phyloP scores from a whole-genome alignment of 1,140 invertebrate genomes.

The Pissodes strobi region DNA sequence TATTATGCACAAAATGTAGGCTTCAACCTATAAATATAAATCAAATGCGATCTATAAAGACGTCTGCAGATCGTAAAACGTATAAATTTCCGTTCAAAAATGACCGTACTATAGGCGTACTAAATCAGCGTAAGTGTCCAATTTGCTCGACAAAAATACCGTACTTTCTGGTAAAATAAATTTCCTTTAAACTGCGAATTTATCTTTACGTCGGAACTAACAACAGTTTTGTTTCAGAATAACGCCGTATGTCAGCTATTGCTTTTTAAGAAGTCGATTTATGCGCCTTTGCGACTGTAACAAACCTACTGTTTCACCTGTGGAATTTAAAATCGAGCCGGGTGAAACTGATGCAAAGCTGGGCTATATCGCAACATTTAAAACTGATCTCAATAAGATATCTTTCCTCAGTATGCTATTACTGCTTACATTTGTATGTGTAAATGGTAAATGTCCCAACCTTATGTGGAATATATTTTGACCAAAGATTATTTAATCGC shows the following conservation, averaged over 20 bases:
- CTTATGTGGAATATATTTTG: too few relatives aligned
- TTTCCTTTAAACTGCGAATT: slow-evolving; percentile 33
- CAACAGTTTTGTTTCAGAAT: slow-evolving; percentile 33
- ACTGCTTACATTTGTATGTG: too few relatives aligned
- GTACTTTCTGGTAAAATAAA: slow-evolving; percentile 30
- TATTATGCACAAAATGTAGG: too few relatives aligned
- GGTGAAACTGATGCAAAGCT: too few relatives aligned
- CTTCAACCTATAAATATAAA: too few relatives aligned
- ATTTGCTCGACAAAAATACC: slow-evolving; percentile 36
- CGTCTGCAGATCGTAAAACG: slow-evolving; percentile 8
- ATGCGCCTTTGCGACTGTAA: slow-evolving; percentile 2
- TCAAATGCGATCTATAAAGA: too few relatives aligned
- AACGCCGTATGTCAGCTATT: slow-evolving; percentile 17
- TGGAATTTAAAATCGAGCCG: slow-evolving; percentile 8
- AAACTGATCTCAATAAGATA: too few relatives aligned
- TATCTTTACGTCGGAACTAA: slow-evolving; percentile 26
- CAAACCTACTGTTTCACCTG: neutral
- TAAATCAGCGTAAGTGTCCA: slow-evolving; percentile 35
- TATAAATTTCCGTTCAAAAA: slow-evolving; percentile 18
- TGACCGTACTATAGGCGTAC: slow-evolving; percentile 25
- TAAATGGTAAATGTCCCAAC: too few relatives aligned
- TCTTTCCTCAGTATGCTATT: too few relatives aligned
- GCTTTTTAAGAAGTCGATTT: slow-evolving; percentile 20
- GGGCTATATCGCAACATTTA: too few relatives aligned
- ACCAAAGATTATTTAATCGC: too few relatives aligned